These are phyloP conservation scores for Cyrtodaria siliqua DNA, from an alignment of 2,888 invertebrate species.

Conservation along the genomic window DNA sequence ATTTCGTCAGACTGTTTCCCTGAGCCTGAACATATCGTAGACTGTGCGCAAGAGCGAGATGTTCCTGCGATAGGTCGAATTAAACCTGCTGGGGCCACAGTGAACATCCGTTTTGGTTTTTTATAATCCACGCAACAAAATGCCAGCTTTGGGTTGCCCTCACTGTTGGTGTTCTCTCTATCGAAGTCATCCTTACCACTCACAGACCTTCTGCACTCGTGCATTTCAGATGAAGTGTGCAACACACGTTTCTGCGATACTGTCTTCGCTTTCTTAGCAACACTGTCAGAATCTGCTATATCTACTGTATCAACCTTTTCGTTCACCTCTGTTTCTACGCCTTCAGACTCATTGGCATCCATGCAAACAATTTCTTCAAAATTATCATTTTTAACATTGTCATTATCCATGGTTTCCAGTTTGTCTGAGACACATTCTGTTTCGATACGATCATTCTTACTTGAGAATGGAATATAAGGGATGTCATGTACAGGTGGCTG, in stretches of 20 bases:
- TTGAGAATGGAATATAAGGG: too few species aligned
- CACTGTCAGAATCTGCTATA: too few species aligned
- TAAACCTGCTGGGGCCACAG: background rate
- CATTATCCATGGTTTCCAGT: too few species aligned
- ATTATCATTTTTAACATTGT: too few species aligned
- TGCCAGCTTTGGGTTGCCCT: constrained; percentile 29
- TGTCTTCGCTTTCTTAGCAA: too few species aligned
- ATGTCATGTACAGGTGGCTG: too few species aligned
- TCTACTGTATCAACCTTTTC: too few species aligned
- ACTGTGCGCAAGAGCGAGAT: constrained; percentile 20
- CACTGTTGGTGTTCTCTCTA: background rate
- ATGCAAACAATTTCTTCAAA: too few species aligned
- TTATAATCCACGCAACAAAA: constrained; percentile 65
- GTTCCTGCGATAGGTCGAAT: background rate
- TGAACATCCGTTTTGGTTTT: constrained; percentile 32
- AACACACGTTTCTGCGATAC: background rate
- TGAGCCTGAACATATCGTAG: constrained; percentile 26
- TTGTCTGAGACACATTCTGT: too few species aligned
- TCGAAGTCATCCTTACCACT: too few species aligned
- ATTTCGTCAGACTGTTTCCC: constrained; percentile 28
- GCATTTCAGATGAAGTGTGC: background rate
- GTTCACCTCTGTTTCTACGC: too few species aligned
- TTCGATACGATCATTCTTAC: constrained; percentile 1
- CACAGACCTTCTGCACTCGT: background rate
- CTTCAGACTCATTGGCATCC: too few species aligned